A percentile compares a stretch with the other conserved stretches of the same genome.
These are phyloP conservation scores for Ochotona curzoniae DNA, from an alignment of 2,113 vertebrate species.

Conservation along the genomic window DNA sequence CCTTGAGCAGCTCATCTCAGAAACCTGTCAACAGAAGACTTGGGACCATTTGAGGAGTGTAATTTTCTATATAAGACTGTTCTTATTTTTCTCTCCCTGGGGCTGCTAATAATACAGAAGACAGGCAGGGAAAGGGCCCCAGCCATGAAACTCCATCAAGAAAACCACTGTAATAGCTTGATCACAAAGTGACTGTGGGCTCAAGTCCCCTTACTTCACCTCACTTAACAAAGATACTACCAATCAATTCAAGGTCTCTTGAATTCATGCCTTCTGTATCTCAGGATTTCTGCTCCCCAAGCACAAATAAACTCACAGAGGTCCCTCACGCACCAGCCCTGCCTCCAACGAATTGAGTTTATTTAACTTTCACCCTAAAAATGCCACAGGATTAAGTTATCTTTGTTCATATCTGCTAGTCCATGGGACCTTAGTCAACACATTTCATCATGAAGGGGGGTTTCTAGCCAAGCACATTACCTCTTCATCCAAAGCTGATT, in stretches of 20 bases:
- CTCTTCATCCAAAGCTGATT: constrained; percentile 54
- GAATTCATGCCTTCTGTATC: constrained; percentile 1
- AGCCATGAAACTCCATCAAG: constrained; percentile 45
- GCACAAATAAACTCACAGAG: background rate
- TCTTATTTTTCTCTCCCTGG: background rate
- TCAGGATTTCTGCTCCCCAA: background rate
- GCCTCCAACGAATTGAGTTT: constrained; percentile 31
- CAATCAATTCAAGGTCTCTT: background rate
- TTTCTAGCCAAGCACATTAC: constrained; percentile 55
- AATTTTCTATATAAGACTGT: constrained; percentile 55
- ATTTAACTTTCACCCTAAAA: constrained; percentile 54
- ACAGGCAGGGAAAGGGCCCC: background rate
- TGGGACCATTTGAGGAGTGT: background rate
- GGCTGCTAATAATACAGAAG: constrained; percentile 49
- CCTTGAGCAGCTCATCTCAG: constrained; percentile 40
- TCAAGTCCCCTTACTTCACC: background rate
- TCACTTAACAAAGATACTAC: constrained; percentile 11
- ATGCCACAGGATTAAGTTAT: constrained; percentile 32
- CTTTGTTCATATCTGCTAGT: background rate
- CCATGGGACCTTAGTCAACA: constrained; percentile 39
- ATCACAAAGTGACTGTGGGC: constrained; percentile 23
- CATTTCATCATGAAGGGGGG: constrained; percentile 43
- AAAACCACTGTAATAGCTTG: constrained; percentile 6
- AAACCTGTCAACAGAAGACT: constrained; percentile 26
- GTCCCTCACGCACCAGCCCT: background rate